Evolutionary conservation across 2,797 vertebrate species (phyloP), one percentile per base, ranked within the genome.

Genomic region (Luscinia megarhynchos): DNA sequence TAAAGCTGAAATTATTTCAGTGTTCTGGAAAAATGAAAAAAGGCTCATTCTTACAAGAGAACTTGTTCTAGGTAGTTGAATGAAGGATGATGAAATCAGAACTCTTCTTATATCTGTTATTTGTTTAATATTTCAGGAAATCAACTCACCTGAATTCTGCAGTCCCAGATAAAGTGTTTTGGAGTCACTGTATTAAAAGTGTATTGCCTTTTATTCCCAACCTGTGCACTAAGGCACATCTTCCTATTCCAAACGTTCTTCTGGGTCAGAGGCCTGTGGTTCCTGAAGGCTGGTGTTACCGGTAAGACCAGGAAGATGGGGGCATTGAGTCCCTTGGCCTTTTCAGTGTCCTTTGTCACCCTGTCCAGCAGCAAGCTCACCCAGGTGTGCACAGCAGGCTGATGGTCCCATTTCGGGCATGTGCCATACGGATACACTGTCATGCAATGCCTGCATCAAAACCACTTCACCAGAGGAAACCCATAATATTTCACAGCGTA

Each of bases 11-110:
- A 94, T 45, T 41, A 62, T 68, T 93, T 87, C 55, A 83, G 3
- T 55, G 13, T 85, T 92, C 32, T 70, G 78, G 74, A 55, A 61
- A 59, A 95, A 92, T 55, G 55, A 93, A 69, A 66, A 55, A 78
- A 88, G n/a, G 68, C 66, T 88, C 12, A 13, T 93, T 93, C 74
- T 90, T 91, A 48, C 21, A 84, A n/a, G 9, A 36, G 68, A 96
- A 87, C 45, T 66, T 61, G 50, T 69, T 80, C 84, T 87, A 72
- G 53, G 82, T 54, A 95, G 72, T 75, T 77, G 41, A 86, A 67
- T 83, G 77, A 84, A 83, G 84, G 48, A 40, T 11, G 38, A 82
- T 57, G n/a, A 85, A 89, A 77, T 76, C 45, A 86, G 59, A 66
- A 32, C 6, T 23, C 63, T 68, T 79, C 64, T 23, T 54, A 69